Conservation (phyloP, 2,113 vertebrate species). For the Gymnarchus niloticus region DNA sequence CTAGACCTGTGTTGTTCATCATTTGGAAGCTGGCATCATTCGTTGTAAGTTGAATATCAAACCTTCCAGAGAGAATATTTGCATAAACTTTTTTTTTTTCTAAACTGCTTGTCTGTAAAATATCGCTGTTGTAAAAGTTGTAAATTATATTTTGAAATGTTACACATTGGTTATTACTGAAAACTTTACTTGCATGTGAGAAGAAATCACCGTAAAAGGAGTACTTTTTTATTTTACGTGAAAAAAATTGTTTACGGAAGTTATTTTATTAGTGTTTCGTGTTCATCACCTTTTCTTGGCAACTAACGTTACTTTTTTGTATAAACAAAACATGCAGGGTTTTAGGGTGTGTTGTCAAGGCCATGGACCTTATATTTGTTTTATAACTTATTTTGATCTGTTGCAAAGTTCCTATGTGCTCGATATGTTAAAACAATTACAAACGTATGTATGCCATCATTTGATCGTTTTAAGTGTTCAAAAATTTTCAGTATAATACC, state of each 20-base stretch:
- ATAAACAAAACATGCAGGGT: neutral
- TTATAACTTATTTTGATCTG: neutral
- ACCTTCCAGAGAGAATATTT: slow-evolving; percentile 57
- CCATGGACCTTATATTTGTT: neutral
- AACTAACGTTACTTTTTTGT: neutral
- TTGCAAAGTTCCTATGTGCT: neutral
- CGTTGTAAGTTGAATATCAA: slow-evolving; percentile 66
- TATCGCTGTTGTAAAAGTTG: slow-evolving; percentile 12
- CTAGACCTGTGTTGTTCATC: slow-evolving; percentile 53
- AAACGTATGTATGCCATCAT: neutral
- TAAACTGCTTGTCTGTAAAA: slow-evolving; percentile 11
- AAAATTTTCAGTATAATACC: neutral
- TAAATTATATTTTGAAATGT: slow-evolving; percentile 19
- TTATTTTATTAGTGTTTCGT: neutral
- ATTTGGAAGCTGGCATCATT: slow-evolving; percentile 53
- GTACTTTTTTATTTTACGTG: neutral
- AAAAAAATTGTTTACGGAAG: neutral
- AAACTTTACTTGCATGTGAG: slow-evolving; percentile 15
- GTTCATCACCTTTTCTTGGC: neutral
- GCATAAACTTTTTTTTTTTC: slow-evolving; percentile 25
- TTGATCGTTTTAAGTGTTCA: neutral
- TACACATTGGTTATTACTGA: slow-evolving; percentile 10
- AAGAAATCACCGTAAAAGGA: neutral
- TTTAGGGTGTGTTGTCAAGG: neutral
- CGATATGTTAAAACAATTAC: neutral